These are phyloP conservation scores for Papilio polytes DNA, from an alignment of 1,140 invertebrate species.

Conservation along the genomic window DNA sequence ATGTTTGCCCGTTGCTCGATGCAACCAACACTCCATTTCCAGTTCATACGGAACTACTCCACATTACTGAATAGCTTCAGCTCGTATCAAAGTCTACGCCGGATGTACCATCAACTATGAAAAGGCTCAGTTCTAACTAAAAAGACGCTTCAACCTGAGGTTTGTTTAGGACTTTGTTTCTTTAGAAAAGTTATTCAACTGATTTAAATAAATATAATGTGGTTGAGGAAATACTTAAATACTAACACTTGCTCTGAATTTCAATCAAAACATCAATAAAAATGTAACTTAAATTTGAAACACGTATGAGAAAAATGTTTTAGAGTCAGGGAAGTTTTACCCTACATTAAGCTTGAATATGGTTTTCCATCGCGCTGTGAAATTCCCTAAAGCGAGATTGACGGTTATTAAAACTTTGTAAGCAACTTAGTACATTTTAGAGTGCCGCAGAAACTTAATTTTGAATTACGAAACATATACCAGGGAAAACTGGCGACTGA, in stretches of 20 bases:
- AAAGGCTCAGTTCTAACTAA: slow-evolving; percentile 24
- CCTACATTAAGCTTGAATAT: slow-evolving; percentile 14
- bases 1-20: slow-evolving; percentile 64
- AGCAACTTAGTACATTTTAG: slow-evolving; percentile 25
- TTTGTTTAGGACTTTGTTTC: slow-evolving; percentile 37
- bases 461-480: slow-evolving; percentile 7
- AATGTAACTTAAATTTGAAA: not conserved
- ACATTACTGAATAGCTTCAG: slow-evolving; percentile 52
- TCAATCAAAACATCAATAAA: not conserved
- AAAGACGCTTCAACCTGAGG: slow-evolving; percentile 34
- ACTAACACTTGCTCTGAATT: too few species aligned
- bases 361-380: slow-evolving; percentile 22
- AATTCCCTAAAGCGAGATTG: slow-evolving; percentile 29
- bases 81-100: slow-evolving; percentile 33
- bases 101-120: slow-evolving; percentile 31
- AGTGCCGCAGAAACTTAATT: slow-evolving; percentile 18
- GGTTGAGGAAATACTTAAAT: too few species aligned
- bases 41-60: slow-evolving; percentile 65
- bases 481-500: not conserved
- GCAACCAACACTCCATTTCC: slow-evolving; percentile 68
- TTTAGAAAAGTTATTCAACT: slow-evolving; percentile 18
- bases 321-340: not conserved
- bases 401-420: slow-evolving; percentile 28
- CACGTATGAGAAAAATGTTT: not conserved
- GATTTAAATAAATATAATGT: too few species aligned